These are phyloP conservation scores for Ceratothoa steindachneri DNA, from an alignment of 2,888 invertebrate genomes.

Conservation along the genomic window DNA sequence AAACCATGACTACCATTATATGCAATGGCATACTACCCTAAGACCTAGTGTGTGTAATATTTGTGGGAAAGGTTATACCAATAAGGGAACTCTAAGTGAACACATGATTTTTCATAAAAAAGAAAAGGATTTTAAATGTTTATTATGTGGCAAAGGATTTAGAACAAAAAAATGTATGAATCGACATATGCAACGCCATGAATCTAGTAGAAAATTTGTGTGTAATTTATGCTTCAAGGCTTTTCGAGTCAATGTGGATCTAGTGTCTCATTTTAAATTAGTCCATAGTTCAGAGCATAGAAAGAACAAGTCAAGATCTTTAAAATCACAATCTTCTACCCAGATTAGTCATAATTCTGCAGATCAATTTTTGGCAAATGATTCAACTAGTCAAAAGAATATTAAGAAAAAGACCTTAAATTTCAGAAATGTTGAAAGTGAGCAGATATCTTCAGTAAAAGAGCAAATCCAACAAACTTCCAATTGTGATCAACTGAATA, in stretches of 20 bases:
- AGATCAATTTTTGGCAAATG: not conserved
- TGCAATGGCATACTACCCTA: constrained; percentile 32
- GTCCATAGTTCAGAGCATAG: constrained; percentile 16
- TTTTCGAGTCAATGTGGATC: constrained; percentile 40
- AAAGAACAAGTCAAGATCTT: not conserved
- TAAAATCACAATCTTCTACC: not conserved
- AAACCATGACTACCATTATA: constrained; percentile 31
- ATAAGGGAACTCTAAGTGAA: constrained; percentile 33
- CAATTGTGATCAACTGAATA: not conserved
- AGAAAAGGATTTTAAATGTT: constrained; percentile 32
- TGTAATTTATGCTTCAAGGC: constrained; percentile 37
- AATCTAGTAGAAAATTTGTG: constrained; percentile 27
- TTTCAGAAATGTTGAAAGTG: not conserved
- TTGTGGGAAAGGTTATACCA: constrained; percentile 44
- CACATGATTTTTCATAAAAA: constrained; percentile 43
- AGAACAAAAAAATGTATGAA: constrained; percentile 30
- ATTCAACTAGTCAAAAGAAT: not conserved
- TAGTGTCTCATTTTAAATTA: constrained; percentile 48
- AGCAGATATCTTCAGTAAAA: not conserved
- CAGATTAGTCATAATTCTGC: not conserved
- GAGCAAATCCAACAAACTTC: not conserved
- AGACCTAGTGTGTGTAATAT: constrained; percentile 39
- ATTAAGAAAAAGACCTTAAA: not conserved
- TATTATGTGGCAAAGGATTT: constrained; percentile 40
- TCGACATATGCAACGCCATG: constrained; percentile 39